Conservation (phyloP, 1,140 invertebrate genomes). For the Apis florea region DNA sequence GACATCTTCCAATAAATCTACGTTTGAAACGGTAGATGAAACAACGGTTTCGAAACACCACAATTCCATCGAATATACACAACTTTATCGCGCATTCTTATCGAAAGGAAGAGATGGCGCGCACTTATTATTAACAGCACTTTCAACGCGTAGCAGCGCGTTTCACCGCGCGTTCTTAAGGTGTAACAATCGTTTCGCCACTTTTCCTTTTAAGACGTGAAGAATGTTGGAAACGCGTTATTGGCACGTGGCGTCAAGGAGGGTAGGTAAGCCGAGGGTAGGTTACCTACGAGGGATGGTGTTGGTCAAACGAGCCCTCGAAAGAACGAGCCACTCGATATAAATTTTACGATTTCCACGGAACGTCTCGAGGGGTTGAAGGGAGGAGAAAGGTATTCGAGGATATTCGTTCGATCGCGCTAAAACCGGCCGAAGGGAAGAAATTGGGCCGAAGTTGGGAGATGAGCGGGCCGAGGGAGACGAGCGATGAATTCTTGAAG, state of each 20-base stretch:
- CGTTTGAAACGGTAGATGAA: not conserved
- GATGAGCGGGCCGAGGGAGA: not conserved
- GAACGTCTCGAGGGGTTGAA: constrained; percentile 2
- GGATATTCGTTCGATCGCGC: constrained; percentile 1
- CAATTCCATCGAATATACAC: not conserved
- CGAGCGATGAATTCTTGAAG: not conserved
- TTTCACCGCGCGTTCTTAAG: not conserved
- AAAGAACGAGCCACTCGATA: constrained; percentile 20
- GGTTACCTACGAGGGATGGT: constrained; percentile 24
- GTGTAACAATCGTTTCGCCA: not conserved
- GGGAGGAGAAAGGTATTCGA: not conserved
- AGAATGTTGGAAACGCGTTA: constrained; percentile 57
- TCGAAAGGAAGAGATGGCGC: constrained; percentile 6
- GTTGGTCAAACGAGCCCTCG: constrained; percentile 30
- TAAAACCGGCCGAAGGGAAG: not conserved
- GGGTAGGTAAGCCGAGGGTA: constrained; percentile 36
- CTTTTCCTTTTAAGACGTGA: constrained; percentile 5
- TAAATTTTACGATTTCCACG: constrained; percentile 37
- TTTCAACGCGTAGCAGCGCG: not conserved
- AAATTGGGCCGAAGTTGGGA: not conserved
- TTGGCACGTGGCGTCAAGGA: constrained; percentile 65
- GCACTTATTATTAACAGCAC: constrained; percentile 2
- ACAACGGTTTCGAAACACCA: not conserved
- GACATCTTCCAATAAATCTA: constrained; percentile 28
- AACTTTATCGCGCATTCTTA: constrained; percentile 42